These are phyloP conservation scores for Lithophane leautieri DNA, from an alignment of 2,888 invertebrate genomes.

Conservation along the genomic window DNA sequence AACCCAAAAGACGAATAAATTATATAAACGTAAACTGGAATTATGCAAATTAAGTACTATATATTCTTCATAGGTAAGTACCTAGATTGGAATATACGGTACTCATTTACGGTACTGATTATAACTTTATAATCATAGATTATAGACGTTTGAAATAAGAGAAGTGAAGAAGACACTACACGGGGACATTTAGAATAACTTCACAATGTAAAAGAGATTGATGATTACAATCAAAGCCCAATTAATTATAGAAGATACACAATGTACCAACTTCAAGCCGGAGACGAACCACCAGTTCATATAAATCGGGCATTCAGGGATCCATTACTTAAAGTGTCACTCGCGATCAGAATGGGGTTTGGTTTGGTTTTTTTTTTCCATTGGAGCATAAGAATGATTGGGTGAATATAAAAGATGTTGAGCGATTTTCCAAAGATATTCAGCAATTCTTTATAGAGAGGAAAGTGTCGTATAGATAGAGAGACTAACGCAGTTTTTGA, in stretches of 20 bases:
- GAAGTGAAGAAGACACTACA: not conserved
- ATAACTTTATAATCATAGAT: too few relatives aligned
- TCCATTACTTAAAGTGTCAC: constrained; percentile 19
- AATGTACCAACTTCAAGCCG: constrained; percentile 18
- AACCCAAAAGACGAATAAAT: not conserved
- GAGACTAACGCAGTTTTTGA: not conserved
- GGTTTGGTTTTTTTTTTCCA: too few relatives aligned
- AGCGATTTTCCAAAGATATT: not conserved
- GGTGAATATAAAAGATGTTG: not conserved
- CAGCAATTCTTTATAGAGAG: not conserved
- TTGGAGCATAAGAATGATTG: constrained; percentile 4
- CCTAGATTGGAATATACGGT: too few relatives aligned
- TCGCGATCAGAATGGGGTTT: constrained; percentile 6
- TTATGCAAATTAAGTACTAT: too few relatives aligned
- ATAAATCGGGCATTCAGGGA: constrained; percentile 14
- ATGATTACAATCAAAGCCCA: constrained; percentile 20
- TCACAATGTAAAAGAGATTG: not conserved
- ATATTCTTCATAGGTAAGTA: too few relatives aligned
- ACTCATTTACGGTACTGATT: too few relatives aligned
- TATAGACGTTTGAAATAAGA: not conserved
- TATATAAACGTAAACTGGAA: not conserved
- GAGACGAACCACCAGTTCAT: constrained; percentile 10
- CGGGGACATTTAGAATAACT: not conserved
- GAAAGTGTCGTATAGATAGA: not conserved
- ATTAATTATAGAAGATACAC: constrained; percentile 38